Conservation (phyloP, 53 echinoderm and acorn worm species). For the Echinarachnius parma region DNA sequence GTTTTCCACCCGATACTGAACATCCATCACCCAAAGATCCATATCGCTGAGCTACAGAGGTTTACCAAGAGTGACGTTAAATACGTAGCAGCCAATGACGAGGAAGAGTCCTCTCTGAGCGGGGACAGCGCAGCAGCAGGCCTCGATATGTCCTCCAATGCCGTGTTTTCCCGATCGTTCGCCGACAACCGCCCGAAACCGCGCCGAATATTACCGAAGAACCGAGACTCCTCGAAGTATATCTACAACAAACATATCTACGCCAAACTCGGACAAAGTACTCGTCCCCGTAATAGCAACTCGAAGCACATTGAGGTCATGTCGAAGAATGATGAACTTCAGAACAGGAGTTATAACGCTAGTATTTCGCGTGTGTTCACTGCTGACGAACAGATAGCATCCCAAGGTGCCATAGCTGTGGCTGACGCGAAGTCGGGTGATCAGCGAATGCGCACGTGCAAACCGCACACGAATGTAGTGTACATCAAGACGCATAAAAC, state of each 20-base stretch:
- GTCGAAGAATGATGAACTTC: background rate
- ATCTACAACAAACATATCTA: too few species aligned
- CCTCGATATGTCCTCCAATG: constrained; percentile 2
- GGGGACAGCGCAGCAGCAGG: constrained; percentile 27
- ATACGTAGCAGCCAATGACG: background rate
- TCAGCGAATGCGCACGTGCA: too few species aligned
- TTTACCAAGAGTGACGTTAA: constrained; percentile 3
- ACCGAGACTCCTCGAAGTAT: background rate
- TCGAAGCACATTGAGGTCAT: background rate
- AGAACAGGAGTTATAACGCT: background rate
- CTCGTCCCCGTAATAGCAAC: background rate
- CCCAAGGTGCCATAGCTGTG: too few species aligned
- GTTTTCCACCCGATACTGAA: too few species aligned
- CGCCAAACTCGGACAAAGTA: background rate
- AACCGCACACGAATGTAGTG: constrained; percentile 52
- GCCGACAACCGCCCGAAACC: background rate
- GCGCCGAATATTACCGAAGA: constrained; percentile 21
- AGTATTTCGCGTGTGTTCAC: too few species aligned
- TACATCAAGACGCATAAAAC: constrained; percentile 85
- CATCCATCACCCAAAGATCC: constrained; percentile 10
- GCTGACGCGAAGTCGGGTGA: too few species aligned
- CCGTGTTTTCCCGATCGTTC: constrained; percentile 25
- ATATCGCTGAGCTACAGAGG: background rate
- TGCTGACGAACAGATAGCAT: too few species aligned
- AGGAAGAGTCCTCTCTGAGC: constrained; percentile 13